A percentile compares a stretch with the other conserved stretches of the same genome.
Conservation (phyloP, 2,797 vertebrate genomes). For the Lutjanus campechanus region DNA sequence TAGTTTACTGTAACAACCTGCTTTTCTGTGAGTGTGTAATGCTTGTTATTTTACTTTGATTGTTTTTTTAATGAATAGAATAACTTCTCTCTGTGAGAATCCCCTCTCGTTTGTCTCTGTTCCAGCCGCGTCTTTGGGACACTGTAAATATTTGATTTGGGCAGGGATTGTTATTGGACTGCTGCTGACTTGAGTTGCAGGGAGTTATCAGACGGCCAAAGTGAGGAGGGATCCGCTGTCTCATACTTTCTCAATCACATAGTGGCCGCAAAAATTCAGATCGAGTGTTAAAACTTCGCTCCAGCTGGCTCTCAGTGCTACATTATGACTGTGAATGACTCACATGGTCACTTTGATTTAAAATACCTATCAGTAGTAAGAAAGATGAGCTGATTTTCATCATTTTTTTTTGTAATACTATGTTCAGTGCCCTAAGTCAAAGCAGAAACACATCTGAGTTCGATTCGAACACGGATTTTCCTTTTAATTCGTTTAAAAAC, state of each 20-base stretch:
- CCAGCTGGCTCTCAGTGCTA: constrained; percentile 39
- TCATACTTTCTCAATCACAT: constrained; percentile 23
- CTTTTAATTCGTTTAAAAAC: constrained; percentile 52
- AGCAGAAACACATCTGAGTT: constrained; percentile 54
- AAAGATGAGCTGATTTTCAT: constrained; percentile 37
- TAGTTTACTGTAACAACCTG: background rate
- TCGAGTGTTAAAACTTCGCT: background rate
- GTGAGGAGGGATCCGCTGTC: constrained; percentile 32
- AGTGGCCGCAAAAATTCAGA: background rate
- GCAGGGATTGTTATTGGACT: constrained; percentile 26
- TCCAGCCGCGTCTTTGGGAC: constrained; percentile 37
- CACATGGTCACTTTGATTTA: constrained; percentile 44
- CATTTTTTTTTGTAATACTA: constrained; percentile 26
- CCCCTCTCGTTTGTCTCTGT: constrained; percentile 31
- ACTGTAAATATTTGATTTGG: constrained; percentile 41
- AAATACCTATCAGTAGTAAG: constrained; percentile 46
- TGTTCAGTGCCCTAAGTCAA: constrained; percentile 30
- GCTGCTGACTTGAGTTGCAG: constrained; percentile 25
- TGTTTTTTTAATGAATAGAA: constrained; percentile 7
- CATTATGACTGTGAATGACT: constrained; percentile 3
- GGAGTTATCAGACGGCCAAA: constrained; percentile 41
- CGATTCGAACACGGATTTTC: constrained; percentile 31
- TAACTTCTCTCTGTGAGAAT: constrained; percentile 9
- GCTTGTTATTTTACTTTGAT: background rate
- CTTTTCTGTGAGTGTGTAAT: background rate